Base-by-base conservation (phyloP, 2,888 invertebrate species). In the Drosophila vallismaia region DNA sequence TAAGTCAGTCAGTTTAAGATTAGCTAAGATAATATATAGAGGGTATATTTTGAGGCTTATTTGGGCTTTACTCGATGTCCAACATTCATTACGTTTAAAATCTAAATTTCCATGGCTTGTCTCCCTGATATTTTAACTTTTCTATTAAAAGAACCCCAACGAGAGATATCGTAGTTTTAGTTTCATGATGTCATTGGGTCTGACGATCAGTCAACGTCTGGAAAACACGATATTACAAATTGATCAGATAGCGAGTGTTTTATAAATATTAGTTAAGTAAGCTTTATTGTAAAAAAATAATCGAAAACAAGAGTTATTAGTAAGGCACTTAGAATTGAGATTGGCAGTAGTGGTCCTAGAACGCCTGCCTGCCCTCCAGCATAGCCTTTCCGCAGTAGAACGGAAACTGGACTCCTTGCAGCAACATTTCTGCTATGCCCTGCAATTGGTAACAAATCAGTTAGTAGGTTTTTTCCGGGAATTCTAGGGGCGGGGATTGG, bases 381-480 rank as follows among this genome's bases (percentile, higher is more conserved):
- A 96, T 95, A 9, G 93, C 93, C 87, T 94, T 92, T 6, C 95
- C 95, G 88, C 95, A 95, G 88, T 94, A 94, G 86, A 93, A 94
- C 4, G 96, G 95, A 82, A 95, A 94, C 89, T 95, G 95, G 29
- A 95, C 89, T 4, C 94, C 94, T 84, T 93, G 92, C 28, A 96
- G 91, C 59, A 96, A 91, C 70, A 95, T 88, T 80, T 95, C 95
- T 19, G 94, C 93, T 31, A 95, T 80, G 50, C 94, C 94, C 95
- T 96, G 93, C 64, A 93, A 46, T 33, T 24, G 31, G 19, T 31
- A 62, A 28, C 38, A 12, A 59, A 54, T 50, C 31, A 26, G 44
- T 53, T 49, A 42, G 26, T 14, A 33, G 7, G 28, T 52, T 5
- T 4, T 4, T 5, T 29, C 2, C 9, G 10, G 0, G 26, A n/a